Percentiles rank a stretch among this genome's conserved stretches.
Conservation (phyloP, 2,888 invertebrate species). For the Leptothorax acervorum region DNA sequence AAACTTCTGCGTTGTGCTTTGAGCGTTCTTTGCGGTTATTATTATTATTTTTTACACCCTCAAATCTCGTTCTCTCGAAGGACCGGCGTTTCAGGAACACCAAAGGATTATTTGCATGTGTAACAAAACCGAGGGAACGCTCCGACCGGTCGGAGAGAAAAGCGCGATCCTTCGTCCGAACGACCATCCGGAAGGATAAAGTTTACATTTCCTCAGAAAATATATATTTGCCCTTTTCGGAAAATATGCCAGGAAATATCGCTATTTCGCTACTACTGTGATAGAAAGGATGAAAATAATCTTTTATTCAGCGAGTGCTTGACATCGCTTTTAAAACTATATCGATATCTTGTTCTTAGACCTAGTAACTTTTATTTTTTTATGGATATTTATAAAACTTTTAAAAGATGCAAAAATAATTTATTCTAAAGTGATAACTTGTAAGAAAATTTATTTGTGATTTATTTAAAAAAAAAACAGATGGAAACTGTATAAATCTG, state of each 20-base stretch:
- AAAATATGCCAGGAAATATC: slow-evolving; percentile 23
- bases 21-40: slow-evolving; percentile 32
- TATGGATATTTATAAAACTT: background rate
- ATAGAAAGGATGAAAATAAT: background rate
- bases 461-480: background rate
- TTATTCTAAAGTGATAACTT: background rate
- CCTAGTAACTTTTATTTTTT: background rate
- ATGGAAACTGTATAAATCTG: background rate
- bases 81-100: slow-evolving; percentile 1
- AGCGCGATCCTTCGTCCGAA: slow-evolving; percentile 43
- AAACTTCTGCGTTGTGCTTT: background rate
- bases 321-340: background rate
- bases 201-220: slow-evolving; percentile 48
- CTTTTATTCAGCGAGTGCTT: slow-evolving; percentile 32
- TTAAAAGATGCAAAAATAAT: background rate
- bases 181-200: slow-evolving; percentile 4
- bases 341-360: background rate
- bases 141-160: slow-evolving; percentile 16
- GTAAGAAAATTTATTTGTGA: background rate
- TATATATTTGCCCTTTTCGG: slow-evolving; percentile 36
- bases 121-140: slow-evolving; percentile 13
- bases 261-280: background rate
- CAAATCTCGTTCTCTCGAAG: slow-evolving; percentile 12
- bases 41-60: slow-evolving; percentile 47
- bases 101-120: slow-evolving; percentile 49